Evolutionary conservation across 2,113 vertebrate species (phyloP).

Genomic region (Hippocampus zosterae): DNA sequence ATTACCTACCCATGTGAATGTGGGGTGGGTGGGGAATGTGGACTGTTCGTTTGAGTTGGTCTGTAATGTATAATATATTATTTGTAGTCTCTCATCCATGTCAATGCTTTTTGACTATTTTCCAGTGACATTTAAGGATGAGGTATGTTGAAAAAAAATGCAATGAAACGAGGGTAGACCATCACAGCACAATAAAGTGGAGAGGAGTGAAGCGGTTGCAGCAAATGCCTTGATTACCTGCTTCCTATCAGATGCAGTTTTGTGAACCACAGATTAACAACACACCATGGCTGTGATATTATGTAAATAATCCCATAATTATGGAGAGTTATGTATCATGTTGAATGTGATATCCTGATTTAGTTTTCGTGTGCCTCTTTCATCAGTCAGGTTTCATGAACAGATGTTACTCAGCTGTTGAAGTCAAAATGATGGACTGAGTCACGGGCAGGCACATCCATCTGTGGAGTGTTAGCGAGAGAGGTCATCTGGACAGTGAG

Average conservation of each 20-base stretch:
- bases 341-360: conserved; percentile 24
- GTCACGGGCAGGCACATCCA: conserved; percentile 60
- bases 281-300: conserved; percentile 9
- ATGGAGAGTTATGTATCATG: conserved; percentile 30
- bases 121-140: conserved; percentile 65
- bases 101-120: conserved; percentile 56
- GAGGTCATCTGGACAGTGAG: conserved; percentile 60
- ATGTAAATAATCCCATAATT: conserved; percentile 28
- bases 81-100: conserved; percentile 63
- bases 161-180: conserved; percentile 60
- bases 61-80: conserved; percentile 48
- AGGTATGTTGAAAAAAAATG: conserved; percentile 36
- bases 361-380: conserved; percentile 52
- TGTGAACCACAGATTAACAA: conserved; percentile 24
- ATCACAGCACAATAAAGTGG: conserved; percentile 42
- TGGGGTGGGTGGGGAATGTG: too few species aligned
- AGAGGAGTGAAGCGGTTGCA: conserved; percentile 53
- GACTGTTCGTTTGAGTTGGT: background rate
- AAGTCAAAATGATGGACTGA: conserved; percentile 71
- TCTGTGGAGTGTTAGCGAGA: conserved; percentile 56
- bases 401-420: conserved; percentile 76
- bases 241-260: conserved; percentile 30
- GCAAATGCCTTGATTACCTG: conserved; percentile 59
- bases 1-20: background rate
- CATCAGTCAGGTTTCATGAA: conserved; percentile 76